phyloP scores from a whole-genome alignment of 2,888 invertebrate genomes.

The Noctua fimbriata region DNA sequence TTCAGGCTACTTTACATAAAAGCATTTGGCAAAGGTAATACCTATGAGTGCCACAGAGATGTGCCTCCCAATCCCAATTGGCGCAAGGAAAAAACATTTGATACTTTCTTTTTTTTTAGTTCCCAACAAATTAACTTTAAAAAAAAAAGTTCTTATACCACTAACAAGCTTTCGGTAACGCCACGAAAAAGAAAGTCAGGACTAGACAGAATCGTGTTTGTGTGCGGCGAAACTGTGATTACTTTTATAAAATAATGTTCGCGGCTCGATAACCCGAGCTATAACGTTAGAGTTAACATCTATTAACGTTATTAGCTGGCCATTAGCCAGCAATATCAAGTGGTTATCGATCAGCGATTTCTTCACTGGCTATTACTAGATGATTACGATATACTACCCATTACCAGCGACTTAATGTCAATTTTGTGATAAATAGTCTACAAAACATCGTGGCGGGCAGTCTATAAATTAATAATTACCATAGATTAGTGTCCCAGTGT shows the following conservation, averaged over 20 bases:
- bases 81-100: conserved; percentile 31
- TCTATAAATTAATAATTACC: conserved; percentile 65
- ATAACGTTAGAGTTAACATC: conserved; percentile 66
- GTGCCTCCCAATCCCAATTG: conserved; percentile 40
- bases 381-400: conserved; percentile 62
- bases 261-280: conserved; percentile 52
- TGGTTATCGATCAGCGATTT: conserved; percentile 67
- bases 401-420: conserved; percentile 61
- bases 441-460: conserved; percentile 49
- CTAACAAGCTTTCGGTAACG: conserved; percentile 41
- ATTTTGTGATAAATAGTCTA: conserved; percentile 61
- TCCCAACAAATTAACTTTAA: conserved; percentile 36
- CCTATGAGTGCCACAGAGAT: conserved; percentile 54
- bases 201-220: conserved; percentile 42
- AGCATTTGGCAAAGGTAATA: conserved; percentile 63
- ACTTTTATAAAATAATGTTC: conserved; percentile 61
- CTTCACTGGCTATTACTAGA: conserved; percentile 62
- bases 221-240: conserved; percentile 50
- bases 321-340: conserved; percentile 63
- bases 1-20: conserved; percentile 62
- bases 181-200: conserved; percentile 41
- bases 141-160: conserved; percentile 37
- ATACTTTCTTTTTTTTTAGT: conserved; percentile 29
- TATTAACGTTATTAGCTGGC: conserved; percentile 68
- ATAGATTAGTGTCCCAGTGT: conserved; percentile 49